Conservation (phyloP, 2,888 invertebrate genomes). For the Oxystoma pomonae region DNA sequence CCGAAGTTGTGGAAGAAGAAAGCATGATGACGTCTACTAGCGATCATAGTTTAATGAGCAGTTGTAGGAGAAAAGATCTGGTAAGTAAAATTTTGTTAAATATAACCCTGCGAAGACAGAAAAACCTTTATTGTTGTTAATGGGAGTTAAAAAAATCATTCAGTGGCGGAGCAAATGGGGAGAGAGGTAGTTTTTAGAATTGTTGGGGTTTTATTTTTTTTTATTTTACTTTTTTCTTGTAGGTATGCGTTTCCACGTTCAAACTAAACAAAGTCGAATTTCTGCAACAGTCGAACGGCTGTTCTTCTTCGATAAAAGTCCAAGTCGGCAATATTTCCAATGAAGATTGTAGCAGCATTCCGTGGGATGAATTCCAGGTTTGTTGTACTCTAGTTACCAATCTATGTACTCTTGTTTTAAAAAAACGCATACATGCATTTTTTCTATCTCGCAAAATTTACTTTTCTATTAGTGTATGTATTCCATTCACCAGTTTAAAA, state of each 20-base stretch:
- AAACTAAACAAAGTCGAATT: slow-evolving; percentile 74
- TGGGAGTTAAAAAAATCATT: background rate
- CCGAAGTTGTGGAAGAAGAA: slow-evolving; percentile 77
- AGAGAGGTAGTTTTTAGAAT: no score
- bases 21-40: slow-evolving; percentile 74
- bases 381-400: no score
- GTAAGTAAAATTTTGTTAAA: no score
- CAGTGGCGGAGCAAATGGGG: no score
- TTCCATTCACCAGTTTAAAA: no score
- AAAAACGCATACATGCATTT: no score
- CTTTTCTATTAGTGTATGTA: no score
- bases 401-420: no score
- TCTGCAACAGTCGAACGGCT: slow-evolving; percentile 65
- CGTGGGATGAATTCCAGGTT: slow-evolving; percentile 95
- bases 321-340: slow-evolving; percentile 68
- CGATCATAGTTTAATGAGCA: slow-evolving; percentile 76
- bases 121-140: background rate
- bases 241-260: slow-evolving; percentile 57
- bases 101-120: no score
- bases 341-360: slow-evolving; percentile 83
- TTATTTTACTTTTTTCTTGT: no score
- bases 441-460: no score
- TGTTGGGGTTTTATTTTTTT: no score
- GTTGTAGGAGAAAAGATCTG: slow-evolving; percentile 73
- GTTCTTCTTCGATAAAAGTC: slow-evolving; percentile 61